Evolutionary conservation across 1,140 invertebrate species (phyloP).

Genomic region (Nasonia longicornis): DNA sequence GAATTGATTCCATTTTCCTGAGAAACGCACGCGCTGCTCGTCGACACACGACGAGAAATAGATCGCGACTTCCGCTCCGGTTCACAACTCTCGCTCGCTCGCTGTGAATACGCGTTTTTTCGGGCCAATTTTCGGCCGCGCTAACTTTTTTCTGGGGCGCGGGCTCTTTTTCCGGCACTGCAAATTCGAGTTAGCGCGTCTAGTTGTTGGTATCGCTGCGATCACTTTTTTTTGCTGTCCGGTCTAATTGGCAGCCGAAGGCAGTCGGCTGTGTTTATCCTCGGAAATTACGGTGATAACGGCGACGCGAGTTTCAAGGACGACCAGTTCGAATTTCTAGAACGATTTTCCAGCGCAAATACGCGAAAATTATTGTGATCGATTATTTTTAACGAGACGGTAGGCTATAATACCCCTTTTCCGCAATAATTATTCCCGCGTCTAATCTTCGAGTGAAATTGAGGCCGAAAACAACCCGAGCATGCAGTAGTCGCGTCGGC

Average conservation of each 20-base stretch:
- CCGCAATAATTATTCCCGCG: too few species aligned
- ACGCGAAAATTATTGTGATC: neutral
- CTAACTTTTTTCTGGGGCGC: too few species aligned
- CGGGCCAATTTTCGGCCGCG: constrained; percentile 14
- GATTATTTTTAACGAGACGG: neutral
- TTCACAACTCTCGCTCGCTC: constrained; percentile 23
- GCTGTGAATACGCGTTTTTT: constrained; percentile 12
- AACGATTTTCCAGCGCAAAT: neutral
- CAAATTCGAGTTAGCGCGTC: neutral
- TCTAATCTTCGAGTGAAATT: too few species aligned
- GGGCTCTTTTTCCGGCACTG: neutral
- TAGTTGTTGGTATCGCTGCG: neutral
- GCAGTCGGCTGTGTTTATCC: neutral
- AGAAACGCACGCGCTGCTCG: constrained; percentile 40
- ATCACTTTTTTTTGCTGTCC: neutral
- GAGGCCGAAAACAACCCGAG: too few species aligned
- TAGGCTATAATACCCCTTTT: neutral
- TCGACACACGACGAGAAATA: constrained; percentile 18
- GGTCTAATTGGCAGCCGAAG: neutral
- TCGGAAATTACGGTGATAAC: neutral
- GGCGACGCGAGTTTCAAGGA: neutral
- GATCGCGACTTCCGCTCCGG: constrained; percentile 37
- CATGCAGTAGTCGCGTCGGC: too few species aligned
- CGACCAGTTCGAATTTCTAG: neutral
- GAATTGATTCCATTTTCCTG: constrained; percentile 62